phyloP scores from a whole-genome alignment of 2,113 vertebrate species.

The Melozone crissalis region DNA sequence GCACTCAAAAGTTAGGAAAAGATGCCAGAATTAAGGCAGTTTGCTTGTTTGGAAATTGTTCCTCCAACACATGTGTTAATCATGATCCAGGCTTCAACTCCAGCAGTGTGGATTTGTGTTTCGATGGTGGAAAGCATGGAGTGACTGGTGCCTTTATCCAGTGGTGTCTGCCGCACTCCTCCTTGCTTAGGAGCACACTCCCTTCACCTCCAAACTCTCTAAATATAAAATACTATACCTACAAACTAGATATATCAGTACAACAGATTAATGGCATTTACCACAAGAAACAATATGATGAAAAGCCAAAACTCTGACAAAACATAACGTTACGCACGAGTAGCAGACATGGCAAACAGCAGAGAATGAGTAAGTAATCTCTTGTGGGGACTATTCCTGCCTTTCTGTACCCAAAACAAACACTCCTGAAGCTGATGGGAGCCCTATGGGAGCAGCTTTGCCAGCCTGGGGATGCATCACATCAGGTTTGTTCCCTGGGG shows the following conservation, averaged over 20 bases:
- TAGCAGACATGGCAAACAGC: background rate
- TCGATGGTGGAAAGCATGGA: background rate
- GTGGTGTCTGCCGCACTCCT: background rate
- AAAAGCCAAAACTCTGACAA: background rate
- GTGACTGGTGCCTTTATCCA: too few species aligned
- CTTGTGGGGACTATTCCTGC: background rate
- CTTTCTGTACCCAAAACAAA: background rate
- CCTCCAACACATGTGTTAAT: background rate
- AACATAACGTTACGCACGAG: background rate
- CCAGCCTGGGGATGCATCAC: background rate
- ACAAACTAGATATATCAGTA: background rate
- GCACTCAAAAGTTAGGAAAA: background rate
- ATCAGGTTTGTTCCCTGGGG: background rate
- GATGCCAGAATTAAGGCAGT: background rate
- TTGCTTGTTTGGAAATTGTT: background rate
- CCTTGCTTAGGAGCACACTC: too few species aligned
- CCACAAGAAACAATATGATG: fast-evolving
- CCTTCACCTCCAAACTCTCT: background rate
- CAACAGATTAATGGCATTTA: background rate
- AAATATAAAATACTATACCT: background rate
- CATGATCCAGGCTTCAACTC: background rate
- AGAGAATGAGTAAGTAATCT: background rate
- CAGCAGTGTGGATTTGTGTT: background rate
- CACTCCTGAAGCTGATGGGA: background rate
- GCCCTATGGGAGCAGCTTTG: background rate